These are phyloP conservation scores for Xiphorhynchus elegans DNA, from an alignment of 2,113 vertebrate species.

Conservation along the genomic window DNA sequence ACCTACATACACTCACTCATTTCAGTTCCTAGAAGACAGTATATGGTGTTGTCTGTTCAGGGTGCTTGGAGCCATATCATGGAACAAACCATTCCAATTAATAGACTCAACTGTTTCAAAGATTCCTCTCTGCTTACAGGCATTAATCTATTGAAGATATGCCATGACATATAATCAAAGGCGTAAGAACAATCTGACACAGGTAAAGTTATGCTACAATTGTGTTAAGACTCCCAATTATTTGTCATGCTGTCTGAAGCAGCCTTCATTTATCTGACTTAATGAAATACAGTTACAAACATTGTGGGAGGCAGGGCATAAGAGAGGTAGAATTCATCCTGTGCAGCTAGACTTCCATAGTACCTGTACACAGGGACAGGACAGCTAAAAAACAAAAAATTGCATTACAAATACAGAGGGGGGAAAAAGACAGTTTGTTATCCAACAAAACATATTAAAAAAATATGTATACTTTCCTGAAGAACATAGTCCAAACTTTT, in stretches of 20 bases:
- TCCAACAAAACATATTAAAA: neutral
- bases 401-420: neutral
- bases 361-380: neutral
- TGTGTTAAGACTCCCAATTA: neutral
- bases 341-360: neutral
- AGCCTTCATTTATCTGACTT: neutral
- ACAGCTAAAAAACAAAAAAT: neutral
- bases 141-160: neutral
- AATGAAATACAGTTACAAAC: neutral
- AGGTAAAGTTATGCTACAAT: neutral
- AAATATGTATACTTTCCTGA: neutral
- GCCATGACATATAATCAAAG: neutral
- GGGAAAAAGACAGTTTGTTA: neutral
- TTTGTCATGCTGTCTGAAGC: neutral
- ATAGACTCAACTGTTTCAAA: neutral
- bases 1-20: neutral
- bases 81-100: neutral
- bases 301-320: neutral
- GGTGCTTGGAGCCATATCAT: neutral
- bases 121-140: neutral
- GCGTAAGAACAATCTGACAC: neutral
- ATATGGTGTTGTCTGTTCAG: neutral
- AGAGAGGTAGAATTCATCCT: neutral
- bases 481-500: neutral
- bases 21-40: neutral